phyloP scores from a whole-genome alignment of 1,140 invertebrate species.

The Galleria mellonella region DNA sequence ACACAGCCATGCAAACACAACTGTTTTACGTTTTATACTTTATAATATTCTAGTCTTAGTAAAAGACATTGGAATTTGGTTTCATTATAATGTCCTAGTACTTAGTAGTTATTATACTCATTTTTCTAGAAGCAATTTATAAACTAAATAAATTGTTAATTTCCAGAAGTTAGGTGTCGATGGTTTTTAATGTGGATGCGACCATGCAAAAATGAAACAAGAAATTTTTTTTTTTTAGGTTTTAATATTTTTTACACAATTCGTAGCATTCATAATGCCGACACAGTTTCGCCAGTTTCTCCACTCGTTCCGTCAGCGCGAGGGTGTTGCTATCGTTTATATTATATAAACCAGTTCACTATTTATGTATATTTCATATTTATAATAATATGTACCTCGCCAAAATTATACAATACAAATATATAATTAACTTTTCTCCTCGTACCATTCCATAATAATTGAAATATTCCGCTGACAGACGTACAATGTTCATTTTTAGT shows the following conservation, averaged over 20 bases:
- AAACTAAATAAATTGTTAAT: no score
- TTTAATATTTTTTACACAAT: conserved; percentile 77
- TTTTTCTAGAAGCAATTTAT: no score
- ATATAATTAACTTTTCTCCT: conserved; percentile 46
- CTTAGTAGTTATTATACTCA: no score
- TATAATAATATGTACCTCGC: conserved; percentile 40
- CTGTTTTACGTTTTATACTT: no score
- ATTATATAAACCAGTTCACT: conserved; percentile 39
- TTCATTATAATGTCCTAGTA: no score
- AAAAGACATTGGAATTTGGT: no score
- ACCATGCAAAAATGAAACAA: conserved; percentile 45
- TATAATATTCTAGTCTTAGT: no score
- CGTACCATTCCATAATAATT: conserved; percentile 18
- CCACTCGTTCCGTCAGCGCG: conserved; percentile 45
- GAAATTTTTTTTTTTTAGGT: conserved; percentile 61
- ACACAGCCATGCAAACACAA: no score
- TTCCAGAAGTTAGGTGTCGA: no score
- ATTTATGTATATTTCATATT: conserved; percentile 32
- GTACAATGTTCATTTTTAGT: conserved; percentile 36
- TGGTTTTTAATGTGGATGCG: no score
- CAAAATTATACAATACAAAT: conserved; percentile 57
- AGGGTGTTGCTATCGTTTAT: conserved; percentile 22
- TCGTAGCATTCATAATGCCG: conserved; percentile 76
- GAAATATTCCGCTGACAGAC: conserved; percentile 38
- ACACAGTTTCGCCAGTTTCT: conserved; percentile 51